Percentiles rank a stretch among this genome's conserved stretches.
These are phyloP conservation scores for Mesoligia furuncula DNA, from an alignment of 2,888 invertebrate species.

Conservation along the genomic window DNA sequence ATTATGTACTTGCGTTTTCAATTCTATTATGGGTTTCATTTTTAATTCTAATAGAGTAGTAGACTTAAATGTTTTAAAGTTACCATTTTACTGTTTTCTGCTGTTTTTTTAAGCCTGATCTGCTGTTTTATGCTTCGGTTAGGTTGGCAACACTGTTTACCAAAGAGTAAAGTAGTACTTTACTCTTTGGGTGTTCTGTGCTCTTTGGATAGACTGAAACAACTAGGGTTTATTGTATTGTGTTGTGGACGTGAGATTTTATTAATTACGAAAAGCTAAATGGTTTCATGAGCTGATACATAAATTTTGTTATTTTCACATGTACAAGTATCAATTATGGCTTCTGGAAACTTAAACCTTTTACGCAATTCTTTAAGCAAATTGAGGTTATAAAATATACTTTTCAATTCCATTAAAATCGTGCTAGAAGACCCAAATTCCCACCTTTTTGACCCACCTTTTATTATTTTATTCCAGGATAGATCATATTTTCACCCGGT, in stretches of 20 bases:
- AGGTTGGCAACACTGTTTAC: no score
- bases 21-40: no score
- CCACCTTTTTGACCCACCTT: not conserved
- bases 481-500: conserved; percentile 73
- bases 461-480: conserved; percentile 75
- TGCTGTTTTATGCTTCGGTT: no score
- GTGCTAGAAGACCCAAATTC: not conserved
- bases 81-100: no score
- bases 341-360: conserved; percentile 75
- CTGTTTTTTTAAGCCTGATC: no score
- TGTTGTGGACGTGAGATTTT: not conserved
- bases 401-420: not conserved
- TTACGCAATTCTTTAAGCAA: conserved; percentile 75
- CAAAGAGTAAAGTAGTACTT: no score
- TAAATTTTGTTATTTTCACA: conserved; percentile 2
- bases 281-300: not conserved
- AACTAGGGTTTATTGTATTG: no score
- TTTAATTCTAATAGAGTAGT: no score
- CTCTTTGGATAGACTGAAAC: no score
- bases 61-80: no score
- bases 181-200: no score
- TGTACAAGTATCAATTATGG: conserved; percentile 66
- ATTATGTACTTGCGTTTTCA: no score
- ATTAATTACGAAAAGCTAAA: not conserved
- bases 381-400: conserved; percentile 75